Evolutionary conservation across 2,888 invertebrate species (phyloP).

Genomic region (Acanthosepion esculentum): DNA sequence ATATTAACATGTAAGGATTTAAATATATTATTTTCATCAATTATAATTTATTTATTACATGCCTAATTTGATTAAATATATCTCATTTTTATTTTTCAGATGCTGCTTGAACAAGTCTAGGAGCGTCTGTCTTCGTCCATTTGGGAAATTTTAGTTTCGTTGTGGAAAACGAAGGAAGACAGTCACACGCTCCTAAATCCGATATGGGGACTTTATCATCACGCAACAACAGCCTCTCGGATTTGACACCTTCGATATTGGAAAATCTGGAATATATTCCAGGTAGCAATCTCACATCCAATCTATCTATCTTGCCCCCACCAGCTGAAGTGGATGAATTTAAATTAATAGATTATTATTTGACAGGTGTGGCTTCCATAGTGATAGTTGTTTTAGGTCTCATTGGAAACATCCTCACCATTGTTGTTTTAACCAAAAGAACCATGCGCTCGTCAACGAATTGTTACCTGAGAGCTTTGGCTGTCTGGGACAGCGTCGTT

Average conservation of each 20-base stretch:
- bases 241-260: neutral
- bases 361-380: conserved; percentile 68
- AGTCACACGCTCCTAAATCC: neutral
- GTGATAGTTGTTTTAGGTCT: conserved; percentile 79
- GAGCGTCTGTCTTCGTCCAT: neutral
- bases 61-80: neutral
- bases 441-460: conserved; percentile 86
- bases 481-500: conserved; percentile 73
- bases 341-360: conserved; percentile 54
- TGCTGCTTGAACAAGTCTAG: neutral
- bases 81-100: neutral
- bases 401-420: conserved; percentile 80
- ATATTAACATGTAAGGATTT: no score
- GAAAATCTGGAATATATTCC: neutral
- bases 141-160: neutral
- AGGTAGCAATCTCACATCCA: neutral
- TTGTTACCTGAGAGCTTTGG: conserved; percentile 72
- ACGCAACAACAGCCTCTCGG: neutral
- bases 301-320: neutral
- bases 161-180: neutral
- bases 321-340: neutral
- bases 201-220: neutral
- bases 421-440: conserved; percentile 78
- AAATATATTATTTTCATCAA: no score
- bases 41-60: neutral